These are phyloP conservation scores for Aphelinus certus DNA, from an alignment of 1,140 invertebrate genomes.

Conservation along the genomic window DNA sequence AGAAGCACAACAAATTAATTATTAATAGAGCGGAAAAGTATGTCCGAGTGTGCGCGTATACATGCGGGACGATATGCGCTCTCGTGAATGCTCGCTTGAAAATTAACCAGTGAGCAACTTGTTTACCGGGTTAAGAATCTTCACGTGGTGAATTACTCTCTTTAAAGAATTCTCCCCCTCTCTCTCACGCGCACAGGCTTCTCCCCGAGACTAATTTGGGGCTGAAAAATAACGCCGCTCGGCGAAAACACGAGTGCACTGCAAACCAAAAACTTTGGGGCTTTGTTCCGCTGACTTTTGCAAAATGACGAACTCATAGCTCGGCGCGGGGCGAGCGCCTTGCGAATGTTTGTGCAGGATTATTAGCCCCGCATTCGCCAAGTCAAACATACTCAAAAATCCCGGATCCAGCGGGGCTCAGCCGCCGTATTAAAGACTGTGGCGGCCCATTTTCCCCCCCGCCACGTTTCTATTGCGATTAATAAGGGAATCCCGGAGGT, in stretches of 20 bases:
- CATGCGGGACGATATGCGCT: no score
- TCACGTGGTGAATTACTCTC: no score
- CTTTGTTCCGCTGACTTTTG: slow-evolving; percentile 11
- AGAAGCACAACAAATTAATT: slow-evolving; percentile 18
- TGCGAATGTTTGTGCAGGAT: slow-evolving; percentile 33
- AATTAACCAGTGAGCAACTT: no score
- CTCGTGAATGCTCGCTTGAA: no score
- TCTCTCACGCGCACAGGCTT: no score
- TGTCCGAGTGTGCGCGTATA: no score
- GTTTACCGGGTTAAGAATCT: no score
- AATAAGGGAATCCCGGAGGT: not conserved
- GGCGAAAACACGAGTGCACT: slow-evolving; percentile 23
- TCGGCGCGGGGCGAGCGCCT: not conserved
- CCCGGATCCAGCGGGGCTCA: slow-evolving; percentile 17
- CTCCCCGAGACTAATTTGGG: no score
- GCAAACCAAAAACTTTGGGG: slow-evolving; percentile 29
- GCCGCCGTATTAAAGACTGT: slow-evolving; percentile 12
- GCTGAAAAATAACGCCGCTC: not conserved
- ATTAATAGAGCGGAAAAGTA: not conserved
- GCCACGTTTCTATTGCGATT: slow-evolving; percentile 5
- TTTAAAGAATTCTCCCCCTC: no score
- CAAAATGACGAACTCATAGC: slow-evolving; percentile 19
- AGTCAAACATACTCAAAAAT: slow-evolving; percentile 31
- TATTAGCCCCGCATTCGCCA: slow-evolving; percentile 33
- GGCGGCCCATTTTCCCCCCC: not conserved